Conservation (phyloP, 2,797 vertebrate genomes). For the Sternarchorhynchus goeldii region DNA sequence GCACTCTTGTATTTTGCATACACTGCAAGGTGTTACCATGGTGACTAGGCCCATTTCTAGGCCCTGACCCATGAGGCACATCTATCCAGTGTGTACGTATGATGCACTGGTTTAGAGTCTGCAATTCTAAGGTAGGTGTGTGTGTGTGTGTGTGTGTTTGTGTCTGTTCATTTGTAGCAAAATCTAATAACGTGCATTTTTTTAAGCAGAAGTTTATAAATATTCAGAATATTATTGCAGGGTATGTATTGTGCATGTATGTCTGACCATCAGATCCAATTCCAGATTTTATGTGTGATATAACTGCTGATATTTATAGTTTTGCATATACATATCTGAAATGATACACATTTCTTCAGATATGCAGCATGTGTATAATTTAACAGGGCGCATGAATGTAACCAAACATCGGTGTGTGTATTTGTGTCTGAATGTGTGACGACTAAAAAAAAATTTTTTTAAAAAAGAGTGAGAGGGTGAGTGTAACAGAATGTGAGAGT, state of each 20-base stretch:
- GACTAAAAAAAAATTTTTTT: neutral
- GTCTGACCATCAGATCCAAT: neutral
- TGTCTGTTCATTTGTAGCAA: neutral
- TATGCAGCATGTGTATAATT: constrained; percentile 54
- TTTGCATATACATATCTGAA: constrained; percentile 50
- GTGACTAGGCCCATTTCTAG: constrained; percentile 76
- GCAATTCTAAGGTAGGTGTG: constrained; percentile 22
- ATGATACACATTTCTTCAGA: constrained; percentile 18
- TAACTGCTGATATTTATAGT: constrained; percentile 7
- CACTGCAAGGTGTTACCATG: constrained; percentile 77
- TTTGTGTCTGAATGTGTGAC: constrained; percentile 51
- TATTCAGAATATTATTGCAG: neutral
- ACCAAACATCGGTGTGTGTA: constrained; percentile 51
- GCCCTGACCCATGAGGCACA: constrained; percentile 70
- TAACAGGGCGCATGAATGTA: constrained; percentile 54
- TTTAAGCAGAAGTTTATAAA: neutral
- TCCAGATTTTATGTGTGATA: constrained; percentile 9
- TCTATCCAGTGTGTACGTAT: constrained; percentile 33
- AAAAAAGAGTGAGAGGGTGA: neutral
- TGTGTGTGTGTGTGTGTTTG: constrained; percentile 45
- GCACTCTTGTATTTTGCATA: constrained; percentile 76
- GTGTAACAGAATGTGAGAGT: neutral
- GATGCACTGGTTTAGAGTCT: constrained; percentile 1
- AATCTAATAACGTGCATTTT: neutral
- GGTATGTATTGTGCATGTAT: constrained; percentile 19